A percentile compares a stretch with the other conserved stretches of the same genome.
Conservation (phyloP, 2,888 invertebrate genomes). For the Pseudococcus viburni region DNA sequence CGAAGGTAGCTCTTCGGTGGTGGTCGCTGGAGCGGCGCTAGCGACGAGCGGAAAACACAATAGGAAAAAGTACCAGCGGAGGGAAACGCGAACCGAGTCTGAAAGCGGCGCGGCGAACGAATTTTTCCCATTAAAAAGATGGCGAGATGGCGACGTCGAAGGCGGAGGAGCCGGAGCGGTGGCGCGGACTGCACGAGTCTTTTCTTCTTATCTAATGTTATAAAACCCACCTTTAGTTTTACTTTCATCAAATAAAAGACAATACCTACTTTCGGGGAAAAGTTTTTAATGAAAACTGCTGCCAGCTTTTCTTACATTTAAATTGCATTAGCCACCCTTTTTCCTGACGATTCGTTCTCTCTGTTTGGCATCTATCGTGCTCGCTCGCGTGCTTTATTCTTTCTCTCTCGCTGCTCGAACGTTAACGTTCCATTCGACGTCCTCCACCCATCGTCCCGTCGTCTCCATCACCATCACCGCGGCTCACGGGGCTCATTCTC, state of each 20-base stretch:
- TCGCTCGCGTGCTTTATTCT: not conserved
- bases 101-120: slow-evolving; percentile 33
- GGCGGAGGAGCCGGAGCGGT: slow-evolving; percentile 47
- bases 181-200: slow-evolving; percentile 66
- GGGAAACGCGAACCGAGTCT: not conserved
- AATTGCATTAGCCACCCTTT: slow-evolving; percentile 66
- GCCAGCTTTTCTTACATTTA: slow-evolving; percentile 66
- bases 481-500: not conserved
- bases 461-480: too few species aligned
- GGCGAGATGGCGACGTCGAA: not conserved
- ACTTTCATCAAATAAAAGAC: slow-evolving; percentile 66
- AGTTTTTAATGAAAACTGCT: slow-evolving; percentile 66
- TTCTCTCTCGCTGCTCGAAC: too few species aligned
- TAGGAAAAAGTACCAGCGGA: not conserved
- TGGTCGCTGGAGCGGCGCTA: not conserved
- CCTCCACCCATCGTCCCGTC: too few species aligned
- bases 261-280: slow-evolving; percentile 66
- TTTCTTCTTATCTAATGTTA: slow-evolving; percentile 65
- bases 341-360: slow-evolving; percentile 56
- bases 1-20: not conserved
- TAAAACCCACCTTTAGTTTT: slow-evolving; percentile 65
- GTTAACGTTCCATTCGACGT: too few species aligned
- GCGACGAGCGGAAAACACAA: not conserved
- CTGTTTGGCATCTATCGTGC: not conserved
- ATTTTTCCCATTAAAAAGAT: slow-evolving; percentile 67